These are phyloP conservation scores for Camptogramma bilineatum DNA, from an alignment of 2,888 invertebrate species.

Conservation along the genomic window DNA sequence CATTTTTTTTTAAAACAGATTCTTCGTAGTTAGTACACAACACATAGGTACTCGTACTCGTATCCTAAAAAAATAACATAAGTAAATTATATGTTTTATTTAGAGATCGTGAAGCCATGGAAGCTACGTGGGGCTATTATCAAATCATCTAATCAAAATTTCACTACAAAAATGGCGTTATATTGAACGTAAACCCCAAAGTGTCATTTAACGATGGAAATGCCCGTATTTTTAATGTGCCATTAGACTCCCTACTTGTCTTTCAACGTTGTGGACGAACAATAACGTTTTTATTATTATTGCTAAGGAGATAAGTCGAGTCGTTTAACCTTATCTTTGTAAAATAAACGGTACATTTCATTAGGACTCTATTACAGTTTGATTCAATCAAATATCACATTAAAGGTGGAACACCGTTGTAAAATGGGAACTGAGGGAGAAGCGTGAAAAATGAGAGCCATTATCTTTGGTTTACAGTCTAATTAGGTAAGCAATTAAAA, in stretches of 20 bases:
- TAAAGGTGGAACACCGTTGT: not conserved
- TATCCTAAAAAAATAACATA: no score
- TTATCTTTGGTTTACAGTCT: not conserved
- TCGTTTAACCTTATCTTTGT: constrained; percentile 51
- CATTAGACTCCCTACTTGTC: constrained; percentile 63
- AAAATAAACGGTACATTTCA: constrained; percentile 51
- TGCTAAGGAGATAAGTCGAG: constrained; percentile 58
- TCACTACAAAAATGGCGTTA: constrained; percentile 40
- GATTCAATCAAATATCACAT: constrained; percentile 29
- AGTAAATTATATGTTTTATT: no score
- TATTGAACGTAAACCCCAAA: constrained; percentile 61
- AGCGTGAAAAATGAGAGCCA: not conserved
- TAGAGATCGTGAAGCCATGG: constrained; percentile 1
- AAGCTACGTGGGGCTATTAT: constrained; percentile 5
- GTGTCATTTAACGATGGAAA: constrained; percentile 63
- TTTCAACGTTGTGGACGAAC: constrained; percentile 58
- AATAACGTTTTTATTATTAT: constrained; percentile 67
- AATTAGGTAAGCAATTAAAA: not conserved
- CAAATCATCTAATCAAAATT: constrained; percentile 22
- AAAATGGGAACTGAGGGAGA: not conserved
- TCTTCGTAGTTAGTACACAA: no score
- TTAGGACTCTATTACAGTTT: constrained; percentile 35
- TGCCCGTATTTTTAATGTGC: constrained; percentile 72
- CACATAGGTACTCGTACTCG: no score
- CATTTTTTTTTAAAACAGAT: not conserved